Conservation (phyloP, 2,888 invertebrate genomes). For the Leptarthrus brevirostris region DNA sequence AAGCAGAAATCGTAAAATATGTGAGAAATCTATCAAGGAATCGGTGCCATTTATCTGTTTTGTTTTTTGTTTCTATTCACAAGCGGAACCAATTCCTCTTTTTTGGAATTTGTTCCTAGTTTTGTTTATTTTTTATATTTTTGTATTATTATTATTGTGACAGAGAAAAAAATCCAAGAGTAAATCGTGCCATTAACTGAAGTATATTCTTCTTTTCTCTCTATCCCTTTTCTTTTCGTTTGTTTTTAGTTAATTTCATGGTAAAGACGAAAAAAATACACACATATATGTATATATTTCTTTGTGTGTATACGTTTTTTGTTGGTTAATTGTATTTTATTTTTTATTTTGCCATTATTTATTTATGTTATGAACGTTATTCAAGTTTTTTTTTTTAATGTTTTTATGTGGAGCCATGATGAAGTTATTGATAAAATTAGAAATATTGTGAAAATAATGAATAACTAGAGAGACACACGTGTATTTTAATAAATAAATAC, state of each 20-base stretch:
- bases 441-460: no score
- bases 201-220: not conserved
- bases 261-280: not conserved
- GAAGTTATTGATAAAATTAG: no score
- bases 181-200: conserved; percentile 20
- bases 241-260: not conserved
- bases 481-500: no score
- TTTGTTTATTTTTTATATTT: no score
- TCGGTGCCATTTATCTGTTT: conserved; percentile 12
- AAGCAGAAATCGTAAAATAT: no score
- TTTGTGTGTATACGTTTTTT: not conserved
- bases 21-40: not conserved
- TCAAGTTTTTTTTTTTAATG: not conserved
- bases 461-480: no score
- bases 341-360: conserved; percentile 27
- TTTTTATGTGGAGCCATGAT: no score
- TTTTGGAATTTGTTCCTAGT: no score
- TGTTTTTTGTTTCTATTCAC: not conserved
- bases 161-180: not conserved
- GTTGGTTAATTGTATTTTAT: not conserved
- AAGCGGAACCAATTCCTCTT: not conserved
- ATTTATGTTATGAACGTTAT: conserved; percentile 4
- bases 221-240: not conserved
- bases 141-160: no score
- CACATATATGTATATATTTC: conserved; percentile 18